Evolutionary conservation across 1,140 invertebrate species (phyloP), one percentile per base, ranked within the genome.

Genomic region (Lepidurus couesii): DNA sequence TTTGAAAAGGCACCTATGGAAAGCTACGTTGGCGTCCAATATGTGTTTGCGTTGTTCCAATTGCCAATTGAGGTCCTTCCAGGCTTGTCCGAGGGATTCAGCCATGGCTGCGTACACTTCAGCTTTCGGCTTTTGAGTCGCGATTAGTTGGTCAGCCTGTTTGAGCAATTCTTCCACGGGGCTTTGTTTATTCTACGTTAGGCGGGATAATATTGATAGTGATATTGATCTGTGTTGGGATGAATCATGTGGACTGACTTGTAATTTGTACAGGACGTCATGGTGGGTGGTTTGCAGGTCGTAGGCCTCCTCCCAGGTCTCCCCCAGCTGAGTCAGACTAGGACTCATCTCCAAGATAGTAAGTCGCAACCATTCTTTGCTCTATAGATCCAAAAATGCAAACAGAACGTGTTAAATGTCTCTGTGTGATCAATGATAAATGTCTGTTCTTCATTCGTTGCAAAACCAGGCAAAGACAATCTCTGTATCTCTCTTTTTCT

Each of bases 141-240:
- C 90, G 80, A 95, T 92, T 80, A 95, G 86, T 82, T 92, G 90
- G 85, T 97, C 95, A 0, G 94, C 94, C 85, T 94, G 91, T 53
- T 91, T 88, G 74, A 96, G 88, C 77, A 97, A 88, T 85, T 96
- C 94, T 82, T 95, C 92, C 80, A 97, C 94, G 75, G 95, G 94
- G 83, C 92, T 93, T 84, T 96, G 93, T 86, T 97, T 95, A 82
- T 89, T 91, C 93, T 96, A 84, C 47, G 88, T 13, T 42, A 45
- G 8, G 42, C 2, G n/a, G 80, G 21, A 75, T 43, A 65, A 13
- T 8, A 73, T 24, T 8, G 75, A 11, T 34, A 78, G 5, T 75
- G 47, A 13, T n/a, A 24, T 34, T 16, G 26, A 11, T 11, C 47
- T 47, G 26, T 43, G 42, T 76, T n/a, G 11, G 13, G 24, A 44